phyloP scores from a whole-genome alignment of 2,797 vertebrate species.

The Falco columbarius region DNA sequence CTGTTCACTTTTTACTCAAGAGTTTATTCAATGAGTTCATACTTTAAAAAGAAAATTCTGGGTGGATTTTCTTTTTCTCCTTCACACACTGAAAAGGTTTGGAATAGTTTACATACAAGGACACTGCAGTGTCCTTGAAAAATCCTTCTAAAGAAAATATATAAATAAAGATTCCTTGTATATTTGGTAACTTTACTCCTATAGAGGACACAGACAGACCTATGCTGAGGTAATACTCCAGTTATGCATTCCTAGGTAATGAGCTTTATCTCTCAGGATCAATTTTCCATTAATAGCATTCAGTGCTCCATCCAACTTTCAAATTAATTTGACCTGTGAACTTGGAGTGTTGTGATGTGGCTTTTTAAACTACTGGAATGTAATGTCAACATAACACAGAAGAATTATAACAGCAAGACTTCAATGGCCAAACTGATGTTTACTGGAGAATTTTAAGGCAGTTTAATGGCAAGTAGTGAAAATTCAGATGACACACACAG shows the following conservation, averaged over 20 bases:
- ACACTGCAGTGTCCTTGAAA: background rate
- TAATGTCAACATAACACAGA: background rate
- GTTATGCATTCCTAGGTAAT: conserved; percentile 36
- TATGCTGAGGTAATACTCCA: background rate
- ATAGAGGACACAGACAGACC: background rate
- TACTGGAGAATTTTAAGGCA: background rate
- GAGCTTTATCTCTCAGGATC: conserved; percentile 59
- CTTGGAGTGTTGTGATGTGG: background rate
- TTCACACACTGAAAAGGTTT: background rate
- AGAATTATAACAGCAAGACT: background rate
- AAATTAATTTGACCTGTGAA: conserved; percentile 43
- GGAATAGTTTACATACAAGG: background rate
- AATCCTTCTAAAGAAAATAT: background rate
- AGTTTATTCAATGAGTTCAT: background rate
- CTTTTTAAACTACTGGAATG: background rate
- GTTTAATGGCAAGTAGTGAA: background rate
- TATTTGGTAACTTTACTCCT: background rate
- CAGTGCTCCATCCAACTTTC: background rate
- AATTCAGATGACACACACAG: background rate
- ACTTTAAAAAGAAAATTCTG: background rate
- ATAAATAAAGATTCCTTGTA: background rate
- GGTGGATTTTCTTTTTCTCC: background rate
- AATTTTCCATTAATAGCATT: conserved; percentile 54
- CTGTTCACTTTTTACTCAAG: background rate
- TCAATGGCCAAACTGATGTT: background rate